Conservation (phyloP, 2,888 invertebrate species). For the Volucella zonaria region DNA sequence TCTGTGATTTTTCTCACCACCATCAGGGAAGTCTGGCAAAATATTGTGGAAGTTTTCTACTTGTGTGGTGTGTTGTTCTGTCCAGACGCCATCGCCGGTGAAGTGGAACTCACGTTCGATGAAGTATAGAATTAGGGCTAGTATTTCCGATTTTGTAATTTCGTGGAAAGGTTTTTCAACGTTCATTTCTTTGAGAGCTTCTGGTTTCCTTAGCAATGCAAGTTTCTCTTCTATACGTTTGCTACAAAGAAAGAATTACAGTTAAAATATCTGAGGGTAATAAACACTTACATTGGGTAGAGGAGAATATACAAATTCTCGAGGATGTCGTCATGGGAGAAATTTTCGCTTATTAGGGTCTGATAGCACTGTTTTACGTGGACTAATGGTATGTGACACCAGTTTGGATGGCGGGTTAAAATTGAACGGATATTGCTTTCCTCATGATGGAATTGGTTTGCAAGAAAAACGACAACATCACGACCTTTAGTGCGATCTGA, state of each 20-base stretch:
- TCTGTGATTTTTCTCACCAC: conserved; percentile 79
- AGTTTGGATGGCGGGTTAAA: conserved; percentile 86
- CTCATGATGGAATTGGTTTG: conserved; percentile 79
- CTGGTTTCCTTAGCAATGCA: conserved; percentile 75
- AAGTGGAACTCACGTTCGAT: conserved; percentile 90
- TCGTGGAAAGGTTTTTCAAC: conserved; percentile 77
- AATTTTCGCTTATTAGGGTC: conserved; percentile 84
- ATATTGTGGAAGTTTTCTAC: conserved; percentile 81
- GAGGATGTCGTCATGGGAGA: conserved; percentile 84
- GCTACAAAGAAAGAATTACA: conserved; percentile 74
- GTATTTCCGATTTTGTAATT: conserved; percentile 83
- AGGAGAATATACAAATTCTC: conserved; percentile 86
- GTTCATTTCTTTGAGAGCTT: conserved; percentile 77
- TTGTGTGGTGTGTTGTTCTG: conserved; percentile 80
- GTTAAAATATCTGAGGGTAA: neutral
- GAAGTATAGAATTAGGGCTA: conserved; percentile 88
- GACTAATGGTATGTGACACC: conserved; percentile 85
- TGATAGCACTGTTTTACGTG: conserved; percentile 85
- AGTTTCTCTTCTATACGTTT: conserved; percentile 80
- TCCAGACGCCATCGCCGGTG: conserved; percentile 90
- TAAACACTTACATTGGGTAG: conserved; percentile 86
- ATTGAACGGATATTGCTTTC: conserved; percentile 78
- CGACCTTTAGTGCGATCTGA: conserved; percentile 83
- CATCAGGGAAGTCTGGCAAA: conserved; percentile 81
- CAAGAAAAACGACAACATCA: conserved; percentile 82